Evolutionary conservation across 2,888 invertebrate genomes (phyloP), one percentile per base, ranked within the genome.

Genomic region (Cerastoderma edule): DNA sequence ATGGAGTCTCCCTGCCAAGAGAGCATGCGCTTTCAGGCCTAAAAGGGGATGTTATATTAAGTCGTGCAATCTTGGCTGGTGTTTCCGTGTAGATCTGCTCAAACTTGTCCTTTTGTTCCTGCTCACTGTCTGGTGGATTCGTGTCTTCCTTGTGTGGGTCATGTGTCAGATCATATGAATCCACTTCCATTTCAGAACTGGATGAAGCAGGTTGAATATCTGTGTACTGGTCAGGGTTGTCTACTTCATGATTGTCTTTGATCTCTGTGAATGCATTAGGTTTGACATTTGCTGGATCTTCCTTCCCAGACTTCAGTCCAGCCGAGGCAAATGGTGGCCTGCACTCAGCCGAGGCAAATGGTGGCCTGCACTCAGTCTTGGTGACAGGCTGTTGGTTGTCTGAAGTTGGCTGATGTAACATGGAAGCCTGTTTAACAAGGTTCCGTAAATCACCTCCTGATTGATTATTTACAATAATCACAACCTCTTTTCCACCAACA

Each of bases 11-110:
- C 19, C 79, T 56, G 28, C 83, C 86, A 6, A 81, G 35, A 2
- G 81, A 81, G 63, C 81, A 79, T 8, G 80, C 66, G 50, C 79
- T 83, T 24, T 84, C 86, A 8, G 84, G 77, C 44, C 83, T 66
- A 64, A 76, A 77, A 6, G 82, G 82, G 4, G 82, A 79, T 1
- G 75, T 73, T 2, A 78, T 72, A 39, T 81, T 81, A 6, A 81
- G 44, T 67, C 73, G 78, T n/a, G 75, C 75, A 10, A 81, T 75
- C 50, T 78, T 81, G n/a, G 69, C 39, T 27, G 78, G 78, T 16
- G 81, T 76, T 56, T 81, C 78, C 1, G 63, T 53, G 56, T 69
- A 77, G 32, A 77, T 77, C 28, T 54, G 57, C 44, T 80, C 76
- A 13, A 80, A 66, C n/a, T 64, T 74, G 1, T 75, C 75, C 4